Percentiles rank a stretch among this genome's conserved stretches.
Evolutionary conservation across 2,888 invertebrate species (phyloP).

Genomic region (Tuberolachnus salignus): DNA sequence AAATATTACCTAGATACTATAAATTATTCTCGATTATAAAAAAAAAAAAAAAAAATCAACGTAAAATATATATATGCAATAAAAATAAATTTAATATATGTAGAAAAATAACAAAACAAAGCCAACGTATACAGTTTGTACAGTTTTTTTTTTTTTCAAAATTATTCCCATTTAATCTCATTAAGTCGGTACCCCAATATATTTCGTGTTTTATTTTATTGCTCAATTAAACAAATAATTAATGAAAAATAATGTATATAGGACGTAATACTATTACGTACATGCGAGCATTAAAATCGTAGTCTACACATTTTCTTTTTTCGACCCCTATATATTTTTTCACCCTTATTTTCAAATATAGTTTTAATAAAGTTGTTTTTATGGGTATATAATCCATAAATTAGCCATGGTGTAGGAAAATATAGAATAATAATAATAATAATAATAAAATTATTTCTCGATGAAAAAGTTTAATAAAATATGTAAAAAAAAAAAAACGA

Average conservation of each 20-base stretch:
- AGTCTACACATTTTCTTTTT: not conserved
- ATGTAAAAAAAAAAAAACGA: conserved; percentile 5
- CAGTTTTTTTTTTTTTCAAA: no score
- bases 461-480: not conserved
- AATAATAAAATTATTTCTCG: not conserved
- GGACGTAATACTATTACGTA: not conserved
- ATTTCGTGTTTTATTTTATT: conserved; percentile 21
- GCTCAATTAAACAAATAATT: conserved; percentile 3
- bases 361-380: conserved; percentile 16
- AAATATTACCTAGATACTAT: no score
- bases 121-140: no score
- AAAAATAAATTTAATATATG: no score
- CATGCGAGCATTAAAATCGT: conserved; percentile 37
- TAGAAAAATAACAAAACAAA: no score
- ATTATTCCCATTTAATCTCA: no score
- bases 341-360: conserved; percentile 5
- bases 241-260: not conserved
- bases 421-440: not conserved
- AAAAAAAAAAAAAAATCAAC: no score
- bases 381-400: conserved; percentile 4
- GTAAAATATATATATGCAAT: no score
- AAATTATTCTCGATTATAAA: no score
- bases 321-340: conserved; percentile 1
- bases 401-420: not conserved
- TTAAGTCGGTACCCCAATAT: not conserved